phyloP scores from a whole-genome alignment of 2,888 invertebrate genomes.

The Chaetogeoica ovagalla region DNA sequence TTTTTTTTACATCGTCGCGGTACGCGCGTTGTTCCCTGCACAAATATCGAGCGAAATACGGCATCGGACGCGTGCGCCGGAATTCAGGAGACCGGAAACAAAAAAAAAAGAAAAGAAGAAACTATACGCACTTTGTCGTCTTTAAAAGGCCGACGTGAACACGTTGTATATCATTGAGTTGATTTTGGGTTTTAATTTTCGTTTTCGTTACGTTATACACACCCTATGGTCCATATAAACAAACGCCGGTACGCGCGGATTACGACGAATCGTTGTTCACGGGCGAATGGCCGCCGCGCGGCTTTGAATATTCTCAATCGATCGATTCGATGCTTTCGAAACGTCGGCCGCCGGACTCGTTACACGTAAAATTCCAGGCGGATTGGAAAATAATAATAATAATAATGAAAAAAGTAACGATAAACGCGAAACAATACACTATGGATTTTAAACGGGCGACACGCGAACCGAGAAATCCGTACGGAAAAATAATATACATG shows the following conservation, averaged over 20 bases:
- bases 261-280: neutral
- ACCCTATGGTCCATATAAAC: too few relatives aligned
- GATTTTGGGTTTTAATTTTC: neutral
- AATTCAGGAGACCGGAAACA: conserved; percentile 21
- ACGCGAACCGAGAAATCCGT: neutral
- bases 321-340: neutral
- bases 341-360: neutral
- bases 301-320: neutral
- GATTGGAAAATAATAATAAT: neutral
- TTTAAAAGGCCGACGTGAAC: neutral
- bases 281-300: neutral
- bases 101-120: too few relatives aligned
- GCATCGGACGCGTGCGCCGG: neutral
- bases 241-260: too few relatives aligned
- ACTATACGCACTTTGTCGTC: neutral
- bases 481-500: neutral
- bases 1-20: neutral
- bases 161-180: neutral
- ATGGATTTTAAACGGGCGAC: neutral
- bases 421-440: too few relatives aligned
- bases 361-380: neutral
- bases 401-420: neutral
- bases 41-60: neutral
- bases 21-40: neutral
- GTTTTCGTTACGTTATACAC: too few relatives aligned